Evolutionary conservation across 1,140 invertebrate species (phyloP).

Genomic region (Leptopilina boulardi): DNA sequence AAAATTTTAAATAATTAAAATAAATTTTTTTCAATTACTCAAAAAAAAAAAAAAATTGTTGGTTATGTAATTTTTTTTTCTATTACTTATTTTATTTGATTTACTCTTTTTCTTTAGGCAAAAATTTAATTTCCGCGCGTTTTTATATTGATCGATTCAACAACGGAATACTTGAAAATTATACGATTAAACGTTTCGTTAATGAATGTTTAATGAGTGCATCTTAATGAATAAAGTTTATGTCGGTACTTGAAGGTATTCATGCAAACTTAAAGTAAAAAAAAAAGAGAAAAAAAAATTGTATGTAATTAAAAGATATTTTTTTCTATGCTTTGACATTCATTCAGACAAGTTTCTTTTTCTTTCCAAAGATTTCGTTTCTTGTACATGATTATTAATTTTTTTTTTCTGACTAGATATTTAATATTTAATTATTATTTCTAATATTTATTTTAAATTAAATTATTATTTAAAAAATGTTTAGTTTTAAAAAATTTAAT

Average conservation of each 20-base stretch:
- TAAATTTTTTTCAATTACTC: too few species aligned
- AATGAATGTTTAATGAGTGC: conserved; percentile 14
- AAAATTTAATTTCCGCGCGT: neutral
- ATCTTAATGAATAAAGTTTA: conserved; percentile 11
- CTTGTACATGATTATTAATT: neutral
- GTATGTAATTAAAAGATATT: neutral
- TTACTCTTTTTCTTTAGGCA: neutral
- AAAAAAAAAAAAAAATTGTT: too few species aligned
- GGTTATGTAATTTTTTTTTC: too few species aligned
- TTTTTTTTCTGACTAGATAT: neutral
- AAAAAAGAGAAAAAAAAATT: neutral
- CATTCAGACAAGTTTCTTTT: conserved; percentile 2
- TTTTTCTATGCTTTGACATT: neutral
- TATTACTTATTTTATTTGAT: too few species aligned
- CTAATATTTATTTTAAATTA: too few species aligned
- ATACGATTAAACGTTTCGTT: neutral
- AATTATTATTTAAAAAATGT: too few species aligned
- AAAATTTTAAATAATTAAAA: too few species aligned
- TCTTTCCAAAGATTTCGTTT: neutral
- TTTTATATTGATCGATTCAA: neutral
- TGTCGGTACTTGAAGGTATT: neutral
- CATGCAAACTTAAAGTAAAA: neutral
- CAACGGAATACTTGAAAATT: neutral
- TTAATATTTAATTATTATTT: too few species aligned
- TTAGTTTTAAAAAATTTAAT: too few species aligned